Evolutionary conservation across 2,888 invertebrate genomes (phyloP), one percentile per base, ranked within the genome.

Genomic region (Colostygia pectinataria): DNA sequence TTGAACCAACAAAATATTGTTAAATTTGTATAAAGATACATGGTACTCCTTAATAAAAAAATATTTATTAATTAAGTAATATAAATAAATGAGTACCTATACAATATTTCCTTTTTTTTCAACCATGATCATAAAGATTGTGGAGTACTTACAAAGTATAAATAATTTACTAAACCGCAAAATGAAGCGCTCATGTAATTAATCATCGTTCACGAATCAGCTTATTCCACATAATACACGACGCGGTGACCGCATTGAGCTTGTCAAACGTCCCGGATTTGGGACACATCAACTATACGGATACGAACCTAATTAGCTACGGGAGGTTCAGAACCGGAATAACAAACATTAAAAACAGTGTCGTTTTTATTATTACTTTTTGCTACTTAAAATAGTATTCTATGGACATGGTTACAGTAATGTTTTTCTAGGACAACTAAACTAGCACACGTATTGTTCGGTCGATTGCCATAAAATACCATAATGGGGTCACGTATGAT

Each of bases 401-500:
- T 20, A n/a, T n/a, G n/a, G 12, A 23, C 28, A 12, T 29, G 4
- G 13, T 13, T 29, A 29, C 20, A 20, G 18, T 18, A 4, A 23
- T 29, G 12, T 23, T 29, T 48, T 48, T 42, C 48, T 37, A 33
- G 42, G 33, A 28, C 38, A 38, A 0, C 18, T 10, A 14, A 49
- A 32, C 33, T 43, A 38, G 42, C 2, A 24, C 32, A 38, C 15
- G 25, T 28, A 31, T 29, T 8, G 13, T 40, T 28, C 9, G 62
- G 63, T 70, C 64, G 67, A 68, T 69, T 64, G 64, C 65, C 67
- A 71, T 70, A 59, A 67, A 66, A 66, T 66, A 61, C 59, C 63
- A 68, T 68, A 76, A 73, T 66, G 64, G 58, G 78, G 78, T 74
- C 77, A 74, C 74, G 70, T 71, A 66, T 55, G 66, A 55, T 59